phyloP scores from a whole-genome alignment of 1,140 invertebrate species.

The Saxidomus purpurata region DNA sequence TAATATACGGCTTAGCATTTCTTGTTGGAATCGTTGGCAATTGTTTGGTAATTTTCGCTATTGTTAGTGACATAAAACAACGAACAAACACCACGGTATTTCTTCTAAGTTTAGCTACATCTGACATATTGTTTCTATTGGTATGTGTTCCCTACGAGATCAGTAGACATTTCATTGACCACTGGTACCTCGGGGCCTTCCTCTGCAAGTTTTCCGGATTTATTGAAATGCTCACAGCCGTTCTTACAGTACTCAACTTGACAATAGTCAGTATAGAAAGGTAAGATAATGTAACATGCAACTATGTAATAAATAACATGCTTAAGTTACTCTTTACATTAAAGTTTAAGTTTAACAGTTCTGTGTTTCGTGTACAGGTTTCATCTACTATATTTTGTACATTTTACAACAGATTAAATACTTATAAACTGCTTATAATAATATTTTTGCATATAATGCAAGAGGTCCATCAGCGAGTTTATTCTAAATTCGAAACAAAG shows the following conservation, averaged over 20 bases:
- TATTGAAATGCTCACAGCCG: slow-evolving; percentile 83
- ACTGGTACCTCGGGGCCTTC: slow-evolving; percentile 92
- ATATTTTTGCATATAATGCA: too few species aligned
- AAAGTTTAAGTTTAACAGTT: too few species aligned
- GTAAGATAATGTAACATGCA: slow-evolving; percentile 74
- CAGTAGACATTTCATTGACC: slow-evolving; percentile 94
- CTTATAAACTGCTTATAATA: too few species aligned
- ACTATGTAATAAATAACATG: too few species aligned
- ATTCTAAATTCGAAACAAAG: too few species aligned
- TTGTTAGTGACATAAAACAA: slow-evolving; percentile 94
- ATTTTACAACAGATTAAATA: too few species aligned
- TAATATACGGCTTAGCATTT: slow-evolving; percentile 91
- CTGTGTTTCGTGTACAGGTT: too few species aligned
- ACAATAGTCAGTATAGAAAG: slow-evolving; percentile 86
- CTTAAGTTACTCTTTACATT: too few species aligned
- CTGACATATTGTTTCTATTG: slow-evolving; percentile 96
- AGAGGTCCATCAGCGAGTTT: too few species aligned
- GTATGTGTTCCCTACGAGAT: slow-evolving; percentile 96
- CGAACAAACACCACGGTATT: slow-evolving; percentile 97
- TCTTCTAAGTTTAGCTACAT: slow-evolving; percentile 96
- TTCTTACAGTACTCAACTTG: slow-evolving; percentile 85
- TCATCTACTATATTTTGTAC: too few species aligned
- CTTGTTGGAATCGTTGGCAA: slow-evolving; percentile 94
- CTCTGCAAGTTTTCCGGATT: slow-evolving; percentile 84
- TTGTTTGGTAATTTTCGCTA: slow-evolving; percentile 94